Evolutionary conservation across 1,140 invertebrate genomes (phyloP).

Genomic region (Caenorhabditis remanei): DNA sequence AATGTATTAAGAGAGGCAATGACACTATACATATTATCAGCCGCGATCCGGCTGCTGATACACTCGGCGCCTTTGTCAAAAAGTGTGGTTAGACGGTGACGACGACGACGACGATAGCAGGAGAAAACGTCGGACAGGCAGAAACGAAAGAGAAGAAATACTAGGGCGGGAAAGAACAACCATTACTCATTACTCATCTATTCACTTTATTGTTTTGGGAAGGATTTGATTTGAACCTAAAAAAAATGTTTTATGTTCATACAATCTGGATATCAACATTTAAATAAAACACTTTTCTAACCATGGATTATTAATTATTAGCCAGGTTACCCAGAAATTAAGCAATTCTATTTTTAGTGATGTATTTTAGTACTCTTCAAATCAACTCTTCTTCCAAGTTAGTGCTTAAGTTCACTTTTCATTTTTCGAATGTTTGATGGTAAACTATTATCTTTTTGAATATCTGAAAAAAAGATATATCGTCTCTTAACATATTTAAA

Average conservation of each 20-base stretch:
- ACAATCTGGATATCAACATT: background rate
- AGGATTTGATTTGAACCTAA: background rate
- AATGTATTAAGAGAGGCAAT: background rate
- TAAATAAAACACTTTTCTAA: no score
- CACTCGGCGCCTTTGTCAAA: conserved; percentile 47
- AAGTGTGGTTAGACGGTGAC: conserved; percentile 23
- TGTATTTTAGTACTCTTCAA: no score
- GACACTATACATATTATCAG: conserved; percentile 54
- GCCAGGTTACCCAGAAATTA: no score
- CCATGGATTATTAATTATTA: no score
- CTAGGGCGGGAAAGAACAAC: conserved; percentile 54
- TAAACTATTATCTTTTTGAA: no score
- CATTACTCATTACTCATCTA: conserved; percentile 55
- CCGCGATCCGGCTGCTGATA: conserved; percentile 49
- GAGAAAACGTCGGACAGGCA: conserved; percentile 36
- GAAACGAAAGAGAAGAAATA: conserved; percentile 32
- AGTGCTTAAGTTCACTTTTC: no score
- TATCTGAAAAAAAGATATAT: no score
- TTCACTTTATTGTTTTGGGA: conserved; percentile 31
- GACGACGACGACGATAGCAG: background rate
- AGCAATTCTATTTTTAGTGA: no score
- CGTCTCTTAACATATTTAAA: no score
- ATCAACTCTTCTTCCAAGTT: no score
- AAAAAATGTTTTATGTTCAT: background rate
- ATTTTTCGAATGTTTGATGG: no score